phyloP scores from a whole-genome alignment of 2,888 invertebrate species.

The Creontiades dilutus region DNA sequence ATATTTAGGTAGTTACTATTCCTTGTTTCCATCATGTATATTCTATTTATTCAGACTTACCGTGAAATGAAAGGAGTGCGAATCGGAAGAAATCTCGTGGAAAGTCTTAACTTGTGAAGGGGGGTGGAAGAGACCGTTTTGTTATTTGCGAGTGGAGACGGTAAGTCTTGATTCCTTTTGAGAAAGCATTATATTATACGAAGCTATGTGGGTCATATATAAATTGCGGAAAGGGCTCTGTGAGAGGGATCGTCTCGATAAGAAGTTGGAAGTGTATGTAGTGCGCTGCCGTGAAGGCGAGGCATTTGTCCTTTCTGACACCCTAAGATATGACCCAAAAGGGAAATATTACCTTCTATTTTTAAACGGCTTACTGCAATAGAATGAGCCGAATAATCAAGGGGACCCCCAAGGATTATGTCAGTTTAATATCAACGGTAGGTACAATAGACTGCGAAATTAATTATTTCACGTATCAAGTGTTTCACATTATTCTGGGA shows the following conservation, averaged over 20 bases:
- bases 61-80: neutral
- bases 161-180: constrained; percentile 71
- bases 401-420: neutral
- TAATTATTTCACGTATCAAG: neutral
- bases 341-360: constrained; percentile 63
- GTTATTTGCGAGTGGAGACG: constrained; percentile 64
- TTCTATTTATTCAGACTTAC: neutral
- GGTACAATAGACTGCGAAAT: neutral
- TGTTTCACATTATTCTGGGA: no score
- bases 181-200: constrained; percentile 70
- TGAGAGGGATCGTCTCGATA: constrained; percentile 48
- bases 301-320: constrained; percentile 67
- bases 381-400: constrained; percentile 58
- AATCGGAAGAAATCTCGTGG: neutral
- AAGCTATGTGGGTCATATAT: constrained; percentile 67
- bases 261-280: constrained; percentile 67
- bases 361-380: constrained; percentile 66
- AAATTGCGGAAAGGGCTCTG: constrained; percentile 61
- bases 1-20: neutral
- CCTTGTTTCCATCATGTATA: neutral
- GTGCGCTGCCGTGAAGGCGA: constrained; percentile 41
- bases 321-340: constrained; percentile 65
- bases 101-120: neutral
- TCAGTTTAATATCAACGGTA: neutral
- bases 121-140: constrained; percentile 55